Conservation (phyloP, 2,888 invertebrate genomes). For the Eristalis tenax region DNA sequence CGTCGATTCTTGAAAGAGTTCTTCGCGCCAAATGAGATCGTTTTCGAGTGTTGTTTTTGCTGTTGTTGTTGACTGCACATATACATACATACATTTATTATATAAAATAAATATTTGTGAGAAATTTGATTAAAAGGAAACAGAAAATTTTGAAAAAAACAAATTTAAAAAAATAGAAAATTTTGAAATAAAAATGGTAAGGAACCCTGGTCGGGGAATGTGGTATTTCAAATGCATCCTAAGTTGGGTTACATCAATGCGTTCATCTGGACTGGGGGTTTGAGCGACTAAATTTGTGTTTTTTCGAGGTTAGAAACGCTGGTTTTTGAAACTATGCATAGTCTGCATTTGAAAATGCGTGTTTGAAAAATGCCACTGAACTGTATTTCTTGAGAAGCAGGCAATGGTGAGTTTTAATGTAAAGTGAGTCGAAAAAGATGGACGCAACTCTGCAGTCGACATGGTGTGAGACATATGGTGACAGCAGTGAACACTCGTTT, state of each 20-base stretch:
- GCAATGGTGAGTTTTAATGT: neutral
- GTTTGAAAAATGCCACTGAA: neutral
- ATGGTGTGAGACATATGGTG: too few species aligned
- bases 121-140: conserved; percentile 24
- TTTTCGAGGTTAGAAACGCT: neutral
- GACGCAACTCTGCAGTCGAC: too few species aligned
- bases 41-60: conserved; percentile 69
- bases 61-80: conserved; percentile 75
- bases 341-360: neutral
- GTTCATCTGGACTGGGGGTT: neutral
- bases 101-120: conserved; percentile 23
- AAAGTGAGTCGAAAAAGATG: too few species aligned
- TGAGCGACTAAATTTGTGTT: conserved; percentile 36
- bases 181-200: neutral
- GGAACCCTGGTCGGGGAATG: neutral
- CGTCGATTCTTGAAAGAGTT: conserved; percentile 68
- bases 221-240: neutral
- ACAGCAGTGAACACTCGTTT: too few species aligned
- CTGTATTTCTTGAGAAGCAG: neutral
- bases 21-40: conserved; percentile 64
- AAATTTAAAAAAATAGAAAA: neutral
- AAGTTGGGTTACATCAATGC: conserved; percentile 5
- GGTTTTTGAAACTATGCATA: neutral
- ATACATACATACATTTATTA: conserved; percentile 50
- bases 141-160: conserved; percentile 20